Base-by-base conservation (phyloP, 2,113 vertebrate genomes). In the Ancistrus triradiatus region DNA sequence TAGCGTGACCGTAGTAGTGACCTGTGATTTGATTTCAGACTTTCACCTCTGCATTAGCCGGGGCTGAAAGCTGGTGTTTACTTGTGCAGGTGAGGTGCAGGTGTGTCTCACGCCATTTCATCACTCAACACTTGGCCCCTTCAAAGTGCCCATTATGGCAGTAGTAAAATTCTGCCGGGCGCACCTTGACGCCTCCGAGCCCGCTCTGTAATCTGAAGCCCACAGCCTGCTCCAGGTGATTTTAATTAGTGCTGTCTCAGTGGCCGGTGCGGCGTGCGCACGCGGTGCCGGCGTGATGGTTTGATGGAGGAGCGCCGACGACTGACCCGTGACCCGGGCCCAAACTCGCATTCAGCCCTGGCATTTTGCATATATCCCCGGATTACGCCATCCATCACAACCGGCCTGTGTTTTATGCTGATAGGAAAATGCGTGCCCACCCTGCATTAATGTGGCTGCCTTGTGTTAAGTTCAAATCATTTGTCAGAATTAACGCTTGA, bases 11-110 rank as follows among this genome's bases (percentile, higher is more conserved):
- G 27, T 50, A 21, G 75, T 72, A 75, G 69, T 72, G 75, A 78
- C 52, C 70, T 80, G 73, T 80, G 82, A 85, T 84, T 81, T 82
- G 73, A 69, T 84, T 38, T 37, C 17, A 59, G 63, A 40, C 46
- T 53, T 79, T 79, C 76, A 74, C 79, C 75, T 70, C 67, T 63
- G 78, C 74, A 77, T 82, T 76, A 72, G 69, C 63, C 42, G 66
- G 59, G 58, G 70, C 67, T 57, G 38, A 68, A 73, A 74, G 65
- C 78, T 38, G 68, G 75, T 75, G 72, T 74, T 76, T 74, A 68
- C 78, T 81, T 81, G 82, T 79, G 83, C 85, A 88, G 85, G 84
- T 87, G 85, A 87, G 74, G 78, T 83, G 81, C 85, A 87, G 84
- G 85, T 88, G 85, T 87, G 84, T 77, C 69, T 72, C 75, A 77